Conservation (phyloP, 2,888 invertebrate species). For the Sinelater perroti region DNA sequence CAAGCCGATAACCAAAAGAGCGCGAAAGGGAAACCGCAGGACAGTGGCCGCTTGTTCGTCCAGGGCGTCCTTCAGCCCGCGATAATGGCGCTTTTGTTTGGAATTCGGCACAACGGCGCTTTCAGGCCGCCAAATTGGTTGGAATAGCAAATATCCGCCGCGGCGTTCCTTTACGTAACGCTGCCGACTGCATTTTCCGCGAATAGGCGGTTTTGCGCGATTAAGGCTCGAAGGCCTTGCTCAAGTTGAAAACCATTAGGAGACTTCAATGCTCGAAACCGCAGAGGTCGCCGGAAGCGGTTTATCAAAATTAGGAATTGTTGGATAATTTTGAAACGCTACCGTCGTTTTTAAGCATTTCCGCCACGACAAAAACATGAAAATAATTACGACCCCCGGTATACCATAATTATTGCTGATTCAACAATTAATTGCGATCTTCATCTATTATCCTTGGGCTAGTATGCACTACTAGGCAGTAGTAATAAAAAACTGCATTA, state of each 20-base stretch:
- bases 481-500: too few species aligned
- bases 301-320: background rate
- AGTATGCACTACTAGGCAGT: too few species aligned
- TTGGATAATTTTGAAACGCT: too few species aligned
- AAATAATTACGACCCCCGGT: too few species aligned
- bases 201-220: background rate
- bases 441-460: too few species aligned
- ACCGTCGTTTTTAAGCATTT: too few species aligned
- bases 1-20: background rate
- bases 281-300: slow-evolving; percentile 1
- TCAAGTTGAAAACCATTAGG: slow-evolving; percentile 3
- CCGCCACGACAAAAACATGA: too few species aligned
- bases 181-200: background rate
- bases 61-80: background rate
- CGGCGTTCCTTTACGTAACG: background rate
- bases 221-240: background rate
- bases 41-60: background rate
- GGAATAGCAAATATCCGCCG: background rate
- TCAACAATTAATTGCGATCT: too few species aligned
- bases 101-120: background rate
- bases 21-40: background rate
- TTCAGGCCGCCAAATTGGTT: slow-evolving; percentile 4
- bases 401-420: too few species aligned
- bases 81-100: slow-evolving; percentile 2
- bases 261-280: slow-evolving; percentile 6